phyloP scores from a whole-genome alignment of 2,888 invertebrate genomes.

The Drosophila lacicola region DNA sequence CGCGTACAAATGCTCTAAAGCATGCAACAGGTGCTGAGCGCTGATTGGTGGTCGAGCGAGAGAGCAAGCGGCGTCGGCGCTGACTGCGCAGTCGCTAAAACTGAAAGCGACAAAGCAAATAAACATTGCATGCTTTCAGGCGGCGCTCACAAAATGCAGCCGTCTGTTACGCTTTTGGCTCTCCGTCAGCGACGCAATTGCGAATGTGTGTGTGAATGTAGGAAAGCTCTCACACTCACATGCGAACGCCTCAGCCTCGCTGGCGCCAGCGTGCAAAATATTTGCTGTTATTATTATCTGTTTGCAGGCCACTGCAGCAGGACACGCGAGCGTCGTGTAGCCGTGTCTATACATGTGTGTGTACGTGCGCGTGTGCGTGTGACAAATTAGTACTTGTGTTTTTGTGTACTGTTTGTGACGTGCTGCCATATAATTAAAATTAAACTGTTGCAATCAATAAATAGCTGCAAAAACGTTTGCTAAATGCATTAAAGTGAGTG shows the following conservation, averaged over 20 bases:
- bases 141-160: constrained; percentile 47
- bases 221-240: constrained; percentile 57
- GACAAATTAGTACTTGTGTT: neutral
- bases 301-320: constrained; percentile 63
- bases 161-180: neutral
- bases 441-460: constrained; percentile 68
- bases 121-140: constrained; percentile 72
- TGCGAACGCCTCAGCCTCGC: constrained; percentile 34
- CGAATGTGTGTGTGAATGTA: constrained; percentile 37
- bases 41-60: constrained; percentile 3
- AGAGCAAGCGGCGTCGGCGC: constrained; percentile 21
- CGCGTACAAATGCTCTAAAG: constrained; percentile 39
- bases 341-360: constrained; percentile 3
- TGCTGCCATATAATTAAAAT: constrained; percentile 16
- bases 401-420: neutral
- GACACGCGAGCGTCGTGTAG: constrained; percentile 45
- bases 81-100: constrained; percentile 61
- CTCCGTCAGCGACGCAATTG: too few relatives aligned
- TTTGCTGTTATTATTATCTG: constrained; percentile 63
- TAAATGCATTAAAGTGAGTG: constrained; percentile 55
- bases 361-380: constrained; percentile 2
- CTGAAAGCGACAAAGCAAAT: constrained; percentile 44
- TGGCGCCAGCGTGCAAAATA: constrained; percentile 51
- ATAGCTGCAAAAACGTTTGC: constrained; percentile 21
- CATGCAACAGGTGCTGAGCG: constrained; percentile 59